Conservation (phyloP, 2,797 vertebrate species). For the Salmo trutta region DNA sequence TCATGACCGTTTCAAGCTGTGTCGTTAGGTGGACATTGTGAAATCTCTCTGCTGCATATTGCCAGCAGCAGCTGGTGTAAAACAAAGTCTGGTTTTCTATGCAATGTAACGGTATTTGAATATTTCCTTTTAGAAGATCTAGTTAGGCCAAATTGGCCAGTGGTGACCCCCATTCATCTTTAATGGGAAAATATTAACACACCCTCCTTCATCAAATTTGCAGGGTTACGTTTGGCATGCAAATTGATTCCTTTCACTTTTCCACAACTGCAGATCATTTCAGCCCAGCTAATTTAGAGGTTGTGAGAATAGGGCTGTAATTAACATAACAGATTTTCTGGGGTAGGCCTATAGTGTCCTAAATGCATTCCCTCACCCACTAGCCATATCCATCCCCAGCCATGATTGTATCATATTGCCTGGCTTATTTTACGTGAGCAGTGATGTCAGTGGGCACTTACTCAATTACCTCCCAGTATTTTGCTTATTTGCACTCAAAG, state of each 20-base stretch:
- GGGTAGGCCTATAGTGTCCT: constrained; percentile 26
- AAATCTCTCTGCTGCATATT: background rate
- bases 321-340: constrained; percentile 51
- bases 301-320: constrained; percentile 57
- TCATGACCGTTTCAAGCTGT: background rate
- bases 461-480: constrained; percentile 10
- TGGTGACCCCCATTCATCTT: constrained; percentile 54
- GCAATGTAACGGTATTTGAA: constrained; percentile 38
- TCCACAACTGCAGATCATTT: constrained; percentile 63
- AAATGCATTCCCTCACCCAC: constrained; percentile 38
- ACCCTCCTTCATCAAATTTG: constrained; percentile 62
- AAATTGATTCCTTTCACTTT: constrained; percentile 69
- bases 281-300: constrained; percentile 61
- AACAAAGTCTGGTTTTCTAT: background rate
- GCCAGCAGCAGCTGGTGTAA: background rate
- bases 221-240: constrained; percentile 67
- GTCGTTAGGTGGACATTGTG: background rate
- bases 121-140: constrained; percentile 58
- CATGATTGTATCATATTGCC: constrained; percentile 42
- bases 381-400: constrained; percentile 37
- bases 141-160: constrained; percentile 57
- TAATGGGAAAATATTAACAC: constrained; percentile 59
- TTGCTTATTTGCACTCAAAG: constrained; percentile 10
- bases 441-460: constrained; percentile 35
- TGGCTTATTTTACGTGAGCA: constrained; percentile 51